Base-by-base conservation (phyloP, 2,888 invertebrate species). In the Cistogaster globosa region DNA sequence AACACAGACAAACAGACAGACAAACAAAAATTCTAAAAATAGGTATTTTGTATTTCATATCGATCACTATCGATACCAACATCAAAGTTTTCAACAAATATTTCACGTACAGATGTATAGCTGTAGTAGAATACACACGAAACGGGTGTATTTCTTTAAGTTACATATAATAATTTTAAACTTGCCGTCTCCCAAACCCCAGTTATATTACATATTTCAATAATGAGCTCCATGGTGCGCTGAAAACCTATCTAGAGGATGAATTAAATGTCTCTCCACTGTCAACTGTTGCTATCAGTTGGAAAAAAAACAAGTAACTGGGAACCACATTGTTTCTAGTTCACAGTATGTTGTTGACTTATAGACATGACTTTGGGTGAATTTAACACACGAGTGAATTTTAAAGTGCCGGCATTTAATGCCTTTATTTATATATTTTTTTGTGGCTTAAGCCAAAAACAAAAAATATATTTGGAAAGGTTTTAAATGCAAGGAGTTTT, bases 311-410 rank as follows among this genome's bases (percentile, higher is more conserved):
- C 12, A 48, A 48, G 32, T 18, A 67, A 22, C 48, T 36, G 14
- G 32, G 14, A 48, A 48, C 9, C 26, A 65, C 63, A 65, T 65
- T 65, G 45, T 65, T 65, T 65, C 63, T 48, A 60, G 60, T 38
- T 60, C 60, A 65, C 63, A 45, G 45, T 42, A 26, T 14, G 63
- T 48, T n/a, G 63, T 65, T 65, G 45, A 65, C 45, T 65, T 65
- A 65, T 65, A 48, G 63, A 65, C 63, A 65, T n/a, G n/a, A 45
- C 63, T 26, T 36, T 36, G 18, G 63, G 45, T 45, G 45, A 65
- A n/a, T 48, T 65, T 45, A 26, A 65, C 63, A 16, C 45, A 65
- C 26, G 45, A 65, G 45, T 26, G 63, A 22, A 45, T 48, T 63
- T 63, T 63, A 45, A 63, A 63, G 63, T 63, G 63, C 22, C 45